Conservation (phyloP, 2,888 invertebrate species). For the Dicyrtoma fusca region DNA sequence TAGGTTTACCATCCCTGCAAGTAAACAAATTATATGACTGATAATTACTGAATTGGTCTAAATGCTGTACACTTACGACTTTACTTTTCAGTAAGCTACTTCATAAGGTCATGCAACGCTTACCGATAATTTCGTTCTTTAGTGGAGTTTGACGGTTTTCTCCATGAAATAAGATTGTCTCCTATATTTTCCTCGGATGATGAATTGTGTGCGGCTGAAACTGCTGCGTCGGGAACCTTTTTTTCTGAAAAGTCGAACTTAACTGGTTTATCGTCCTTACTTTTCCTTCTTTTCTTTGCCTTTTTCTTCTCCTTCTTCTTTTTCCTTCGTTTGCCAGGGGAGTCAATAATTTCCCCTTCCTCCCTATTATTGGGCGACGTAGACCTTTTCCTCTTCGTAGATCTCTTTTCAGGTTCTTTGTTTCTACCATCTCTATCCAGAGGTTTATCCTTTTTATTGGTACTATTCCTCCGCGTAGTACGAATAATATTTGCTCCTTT, state of each 20-base stretch:
- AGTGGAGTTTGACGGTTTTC: constrained; percentile 76
- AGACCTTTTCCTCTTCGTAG: constrained; percentile 36
- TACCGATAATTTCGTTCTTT: constrained; percentile 73
- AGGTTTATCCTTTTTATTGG: constrained; percentile 2
- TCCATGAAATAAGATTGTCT: constrained; percentile 66
- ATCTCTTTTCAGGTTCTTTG: not conserved
- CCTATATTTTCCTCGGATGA: constrained; percentile 41
- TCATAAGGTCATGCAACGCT: not conserved
- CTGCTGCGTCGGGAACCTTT: constrained; percentile 20
- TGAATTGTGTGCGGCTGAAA: constrained; percentile 16
- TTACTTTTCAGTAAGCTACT: not conserved
- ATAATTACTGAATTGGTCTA: not conserved
- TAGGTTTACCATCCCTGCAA: constrained; percentile 63
- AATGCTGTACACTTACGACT: too few species aligned
- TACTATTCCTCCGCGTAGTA: constrained; percentile 3
- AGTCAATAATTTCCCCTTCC: constrained; percentile 67
- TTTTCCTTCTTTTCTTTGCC: constrained; percentile 63
- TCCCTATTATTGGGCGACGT: constrained; percentile 59
- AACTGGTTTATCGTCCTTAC: constrained; percentile 58
- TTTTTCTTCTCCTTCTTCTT: constrained; percentile 56
- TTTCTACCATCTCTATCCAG: not conserved
- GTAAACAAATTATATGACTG: too few species aligned
- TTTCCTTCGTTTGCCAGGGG: constrained; percentile 57
- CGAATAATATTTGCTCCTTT: not conserved
- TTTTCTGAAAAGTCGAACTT: constrained; percentile 39